Percentiles rank a stretch among this genome's conserved stretches.
These are phyloP conservation scores for Cuculus canorus DNA, from an alignment of 2,797 vertebrate genomes.

Conservation along the genomic window DNA sequence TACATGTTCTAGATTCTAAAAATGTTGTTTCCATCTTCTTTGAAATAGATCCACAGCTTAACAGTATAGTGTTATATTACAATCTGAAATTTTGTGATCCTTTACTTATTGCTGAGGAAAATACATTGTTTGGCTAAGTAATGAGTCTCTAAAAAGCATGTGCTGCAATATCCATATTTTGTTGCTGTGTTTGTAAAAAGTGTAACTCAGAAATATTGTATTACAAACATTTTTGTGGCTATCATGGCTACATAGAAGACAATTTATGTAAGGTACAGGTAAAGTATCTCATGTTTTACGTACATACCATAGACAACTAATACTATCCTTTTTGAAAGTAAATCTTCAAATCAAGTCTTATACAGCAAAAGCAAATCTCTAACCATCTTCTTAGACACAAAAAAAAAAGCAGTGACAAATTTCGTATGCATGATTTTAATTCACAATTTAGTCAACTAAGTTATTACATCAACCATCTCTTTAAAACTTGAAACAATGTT, in stretches of 20 bases:
- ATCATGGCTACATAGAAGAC: not conserved
- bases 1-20: not conserved
- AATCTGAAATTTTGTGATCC: conserved; percentile 32
- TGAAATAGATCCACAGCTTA: not conserved
- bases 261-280: not conserved
- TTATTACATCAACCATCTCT: not conserved
- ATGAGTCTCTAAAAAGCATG: not conserved
- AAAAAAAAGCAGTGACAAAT: not conserved
- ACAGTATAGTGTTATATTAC: not conserved
- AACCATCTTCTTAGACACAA: not conserved
- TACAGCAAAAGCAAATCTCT: not conserved
- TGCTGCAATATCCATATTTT: not conserved
- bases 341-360: not conserved
- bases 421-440: not conserved
- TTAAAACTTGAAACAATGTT: not conserved
- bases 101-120: conserved; percentile 7
- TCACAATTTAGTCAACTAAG: not conserved
- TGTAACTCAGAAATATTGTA: not conserved
- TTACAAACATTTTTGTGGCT: not conserved
- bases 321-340: not conserved
- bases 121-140: not conserved
- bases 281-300: not conserved
- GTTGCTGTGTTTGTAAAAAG: not conserved
- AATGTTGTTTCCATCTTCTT: not conserved
- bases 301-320: not conserved